These are phyloP conservation scores for Pammene fasciana DNA, from an alignment of 2,888 invertebrate genomes.

Conservation along the genomic window DNA sequence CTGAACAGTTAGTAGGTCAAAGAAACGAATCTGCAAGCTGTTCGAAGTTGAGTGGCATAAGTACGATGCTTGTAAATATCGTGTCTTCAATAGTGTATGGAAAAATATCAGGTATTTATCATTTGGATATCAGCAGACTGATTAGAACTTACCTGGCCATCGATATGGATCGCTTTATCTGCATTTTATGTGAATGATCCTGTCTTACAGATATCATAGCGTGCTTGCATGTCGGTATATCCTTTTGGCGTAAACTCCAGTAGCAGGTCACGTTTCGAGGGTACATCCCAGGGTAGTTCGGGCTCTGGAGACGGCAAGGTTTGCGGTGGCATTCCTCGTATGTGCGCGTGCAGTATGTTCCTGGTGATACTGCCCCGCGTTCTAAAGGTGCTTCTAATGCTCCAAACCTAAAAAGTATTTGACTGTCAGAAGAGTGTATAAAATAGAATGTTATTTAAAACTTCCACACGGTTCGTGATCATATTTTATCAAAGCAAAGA, in stretches of 20 bases:
- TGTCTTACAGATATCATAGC: constrained; percentile 94
- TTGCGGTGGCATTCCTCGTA: constrained; percentile 93
- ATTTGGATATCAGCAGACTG: no score
- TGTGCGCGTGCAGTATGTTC: constrained; percentile 92
- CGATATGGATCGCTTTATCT: constrained; percentile 86
- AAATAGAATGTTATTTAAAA: no score
- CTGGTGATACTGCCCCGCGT: constrained; percentile 92
- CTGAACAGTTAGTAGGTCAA: no score
- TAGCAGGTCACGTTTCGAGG: constrained; percentile 94
- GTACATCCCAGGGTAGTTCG: constrained; percentile 95
- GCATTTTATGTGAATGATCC: constrained; percentile 88
- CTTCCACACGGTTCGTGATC: no score
- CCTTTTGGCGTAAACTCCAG: constrained; percentile 93
- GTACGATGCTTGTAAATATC: no score
- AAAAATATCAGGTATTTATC: no score
- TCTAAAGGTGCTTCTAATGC: constrained; percentile 90
- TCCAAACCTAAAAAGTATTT: constrained; percentile 83
- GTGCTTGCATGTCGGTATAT: constrained; percentile 94
- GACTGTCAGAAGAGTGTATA: not conserved
- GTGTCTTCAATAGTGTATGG: no score
- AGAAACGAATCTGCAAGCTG: no score
- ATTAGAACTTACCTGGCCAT: constrained; percentile 82
- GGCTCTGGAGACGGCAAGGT: constrained; percentile 93
- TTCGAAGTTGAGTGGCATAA: no score
- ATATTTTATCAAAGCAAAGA: no score